These are phyloP conservation scores for Liparis tanakae DNA, from an alignment of 2,797 vertebrate genomes.

Conservation along the genomic window DNA sequence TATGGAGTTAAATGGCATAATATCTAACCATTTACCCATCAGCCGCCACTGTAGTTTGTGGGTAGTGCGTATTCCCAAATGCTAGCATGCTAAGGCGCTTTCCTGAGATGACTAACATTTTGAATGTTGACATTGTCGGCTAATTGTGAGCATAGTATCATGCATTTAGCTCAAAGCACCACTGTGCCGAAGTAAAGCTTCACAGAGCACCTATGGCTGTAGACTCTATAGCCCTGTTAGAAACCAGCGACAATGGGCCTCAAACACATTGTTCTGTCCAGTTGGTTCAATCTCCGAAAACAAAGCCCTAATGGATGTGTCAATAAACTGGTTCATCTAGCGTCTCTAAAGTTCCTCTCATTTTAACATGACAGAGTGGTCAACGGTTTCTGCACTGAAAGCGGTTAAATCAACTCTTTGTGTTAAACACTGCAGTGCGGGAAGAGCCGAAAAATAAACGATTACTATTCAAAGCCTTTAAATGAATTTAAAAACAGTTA, in stretches of 20 bases:
- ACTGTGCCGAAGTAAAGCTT: not conserved
- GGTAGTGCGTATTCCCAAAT: not conserved
- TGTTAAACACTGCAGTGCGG: slow-evolving; percentile 36
- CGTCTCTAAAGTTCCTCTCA: slow-evolving; percentile 9
- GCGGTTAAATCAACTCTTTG: slow-evolving; percentile 52
- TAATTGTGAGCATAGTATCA: not conserved
- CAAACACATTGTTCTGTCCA: slow-evolving; percentile 6
- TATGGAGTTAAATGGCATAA: not conserved
- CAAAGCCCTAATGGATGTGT: not conserved
- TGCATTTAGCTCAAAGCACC: not conserved
- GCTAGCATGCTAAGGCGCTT: no score
- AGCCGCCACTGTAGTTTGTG: not conserved
- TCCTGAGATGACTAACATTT: not conserved
- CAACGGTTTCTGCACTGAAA: slow-evolving; percentile 43
- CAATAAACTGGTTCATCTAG: not conserved
- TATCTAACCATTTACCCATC: not conserved
- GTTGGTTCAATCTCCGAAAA: not conserved
- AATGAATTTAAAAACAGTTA: slow-evolving; percentile 76
- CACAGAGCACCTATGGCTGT: not conserved
- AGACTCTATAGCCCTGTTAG: not conserved
- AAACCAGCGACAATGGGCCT: not conserved
- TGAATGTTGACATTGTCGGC: not conserved
- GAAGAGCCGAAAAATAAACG: slow-evolving; percentile 30
- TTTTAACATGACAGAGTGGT: slow-evolving; percentile 46
- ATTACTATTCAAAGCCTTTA: slow-evolving; percentile 72